phyloP scores from a whole-genome alignment of 2,113 vertebrate species.

The Formicarius rufipectus region DNA sequence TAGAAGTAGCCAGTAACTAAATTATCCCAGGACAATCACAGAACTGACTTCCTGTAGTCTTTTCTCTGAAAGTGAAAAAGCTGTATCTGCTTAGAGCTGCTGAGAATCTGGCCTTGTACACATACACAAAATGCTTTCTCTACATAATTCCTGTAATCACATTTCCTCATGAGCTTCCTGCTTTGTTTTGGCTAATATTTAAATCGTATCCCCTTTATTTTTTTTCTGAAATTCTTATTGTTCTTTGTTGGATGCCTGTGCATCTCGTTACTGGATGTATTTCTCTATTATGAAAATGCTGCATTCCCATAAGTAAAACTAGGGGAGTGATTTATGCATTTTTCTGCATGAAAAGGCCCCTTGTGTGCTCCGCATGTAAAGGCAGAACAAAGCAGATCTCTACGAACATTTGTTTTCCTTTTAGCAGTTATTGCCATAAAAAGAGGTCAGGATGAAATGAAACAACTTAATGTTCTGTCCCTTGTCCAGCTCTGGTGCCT shows the following conservation, averaged over 20 bases:
- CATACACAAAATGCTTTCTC: neutral
- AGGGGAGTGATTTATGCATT: slow-evolving; percentile 34
- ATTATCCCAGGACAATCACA: neutral
- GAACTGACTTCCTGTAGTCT: neutral
- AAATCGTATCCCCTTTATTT: neutral
- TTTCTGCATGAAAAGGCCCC: slow-evolving; percentile 54
- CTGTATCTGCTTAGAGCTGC: neutral
- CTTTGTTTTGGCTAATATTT: neutral
- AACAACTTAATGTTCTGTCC: slow-evolving; percentile 60
- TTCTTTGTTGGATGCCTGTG: slow-evolving; percentile 17
- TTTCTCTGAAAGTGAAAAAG: neutral
- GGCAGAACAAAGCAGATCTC: slow-evolving; percentile 52
- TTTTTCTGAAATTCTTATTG: neutral
- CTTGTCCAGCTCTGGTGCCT: slow-evolving; percentile 55
- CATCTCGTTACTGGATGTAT: slow-evolving; percentile 42
- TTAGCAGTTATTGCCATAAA: slow-evolving; percentile 67
- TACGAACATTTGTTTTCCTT: slow-evolving; percentile 67
- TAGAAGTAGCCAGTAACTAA: neutral
- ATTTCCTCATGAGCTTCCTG: neutral
- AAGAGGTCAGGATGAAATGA: slow-evolving; percentile 63
- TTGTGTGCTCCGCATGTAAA: slow-evolving; percentile 50
- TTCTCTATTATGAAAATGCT: slow-evolving; percentile 32
- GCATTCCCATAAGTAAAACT: slow-evolving; percentile 46
- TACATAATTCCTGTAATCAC: neutral
- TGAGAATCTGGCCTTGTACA: neutral